Conservation (phyloP, 2,888 invertebrate species). For the Crocallis elinguaria region DNA sequence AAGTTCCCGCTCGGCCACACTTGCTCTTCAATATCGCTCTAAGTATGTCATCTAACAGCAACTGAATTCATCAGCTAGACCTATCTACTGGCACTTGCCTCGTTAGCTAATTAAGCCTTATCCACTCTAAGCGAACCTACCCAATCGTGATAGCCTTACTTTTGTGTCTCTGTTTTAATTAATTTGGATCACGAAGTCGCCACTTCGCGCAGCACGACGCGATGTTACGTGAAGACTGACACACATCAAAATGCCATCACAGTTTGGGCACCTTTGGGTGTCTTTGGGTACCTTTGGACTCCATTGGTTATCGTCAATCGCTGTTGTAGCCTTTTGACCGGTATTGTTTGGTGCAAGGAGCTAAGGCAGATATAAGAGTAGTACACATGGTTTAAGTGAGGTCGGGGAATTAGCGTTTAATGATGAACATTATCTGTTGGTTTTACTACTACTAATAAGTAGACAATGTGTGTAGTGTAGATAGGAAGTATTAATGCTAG, state of each 20-base stretch:
- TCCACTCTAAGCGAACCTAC: conserved; percentile 65
- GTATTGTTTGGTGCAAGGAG: conserved; percentile 50
- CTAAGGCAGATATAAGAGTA: too few relatives aligned
- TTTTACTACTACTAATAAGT: too few relatives aligned
- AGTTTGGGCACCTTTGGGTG: conserved; percentile 42
- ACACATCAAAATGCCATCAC: conserved; percentile 84
- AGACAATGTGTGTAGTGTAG: too few relatives aligned
- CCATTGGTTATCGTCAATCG: conserved; percentile 66
- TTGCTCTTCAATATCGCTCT: too few relatives aligned
- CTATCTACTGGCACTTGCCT: conserved; percentile 23
- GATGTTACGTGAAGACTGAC: conserved; percentile 75
- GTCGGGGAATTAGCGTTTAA: not conserved
- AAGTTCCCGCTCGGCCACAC: too few relatives aligned
- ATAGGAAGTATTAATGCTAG: too few relatives aligned
- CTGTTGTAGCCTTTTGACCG: conserved; percentile 53
- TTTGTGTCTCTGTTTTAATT: conserved; percentile 83
- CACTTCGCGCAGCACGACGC: conserved; percentile 82
- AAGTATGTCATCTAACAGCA: too few relatives aligned
- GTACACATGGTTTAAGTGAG: conserved; percentile 29
- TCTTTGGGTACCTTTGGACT: conserved; percentile 15
- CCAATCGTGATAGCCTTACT: conserved; percentile 78
- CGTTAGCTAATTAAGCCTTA: conserved; percentile 47
- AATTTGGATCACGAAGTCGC: conserved; percentile 84
- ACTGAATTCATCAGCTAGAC: conserved; percentile 11
- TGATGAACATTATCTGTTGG: too few relatives aligned